Conservation (phyloP, 2,797 vertebrate genomes). For the Sciurus vulgaris region DNA sequence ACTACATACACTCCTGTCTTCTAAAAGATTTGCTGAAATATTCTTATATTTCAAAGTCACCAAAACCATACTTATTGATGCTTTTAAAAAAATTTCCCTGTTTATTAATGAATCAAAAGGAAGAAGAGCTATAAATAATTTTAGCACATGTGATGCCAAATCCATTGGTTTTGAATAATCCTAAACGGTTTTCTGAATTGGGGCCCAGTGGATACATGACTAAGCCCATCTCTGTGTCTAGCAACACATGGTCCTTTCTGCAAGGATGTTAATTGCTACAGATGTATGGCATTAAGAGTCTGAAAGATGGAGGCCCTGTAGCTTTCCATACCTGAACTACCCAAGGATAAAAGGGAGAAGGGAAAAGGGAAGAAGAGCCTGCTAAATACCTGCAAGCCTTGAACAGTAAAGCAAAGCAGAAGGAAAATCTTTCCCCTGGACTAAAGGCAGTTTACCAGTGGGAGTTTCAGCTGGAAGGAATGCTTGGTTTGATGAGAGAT, state of each 20-base stretch:
- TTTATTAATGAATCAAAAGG: constrained; percentile 1
- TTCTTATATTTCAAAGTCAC: constrained; percentile 12
- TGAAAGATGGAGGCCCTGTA: background rate
- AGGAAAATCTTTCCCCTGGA: background rate
- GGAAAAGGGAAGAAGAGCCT: background rate
- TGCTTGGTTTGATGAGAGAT: background rate
- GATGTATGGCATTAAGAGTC: background rate
- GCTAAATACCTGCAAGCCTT: background rate
- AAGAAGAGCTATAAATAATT: background rate
- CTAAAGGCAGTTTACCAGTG: background rate
- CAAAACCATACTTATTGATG: background rate
- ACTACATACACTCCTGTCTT: background rate
- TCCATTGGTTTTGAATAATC: background rate
- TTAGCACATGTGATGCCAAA: background rate
- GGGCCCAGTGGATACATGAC: background rate
- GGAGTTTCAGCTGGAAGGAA: constrained; percentile 4
- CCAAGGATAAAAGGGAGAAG: background rate
- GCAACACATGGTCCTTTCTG: background rate
- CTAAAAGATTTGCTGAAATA: constrained; percentile 26
- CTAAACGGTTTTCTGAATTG: background rate
- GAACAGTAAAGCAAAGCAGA: background rate
- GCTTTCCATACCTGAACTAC: background rate
- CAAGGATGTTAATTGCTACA: background rate
- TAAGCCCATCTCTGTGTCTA: background rate
- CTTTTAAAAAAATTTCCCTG: background rate